Evolutionary conservation across 1,140 invertebrate species (phyloP), one percentile per base, ranked within the genome.

Genomic region (Pseudomyrmex sp.): DNA sequence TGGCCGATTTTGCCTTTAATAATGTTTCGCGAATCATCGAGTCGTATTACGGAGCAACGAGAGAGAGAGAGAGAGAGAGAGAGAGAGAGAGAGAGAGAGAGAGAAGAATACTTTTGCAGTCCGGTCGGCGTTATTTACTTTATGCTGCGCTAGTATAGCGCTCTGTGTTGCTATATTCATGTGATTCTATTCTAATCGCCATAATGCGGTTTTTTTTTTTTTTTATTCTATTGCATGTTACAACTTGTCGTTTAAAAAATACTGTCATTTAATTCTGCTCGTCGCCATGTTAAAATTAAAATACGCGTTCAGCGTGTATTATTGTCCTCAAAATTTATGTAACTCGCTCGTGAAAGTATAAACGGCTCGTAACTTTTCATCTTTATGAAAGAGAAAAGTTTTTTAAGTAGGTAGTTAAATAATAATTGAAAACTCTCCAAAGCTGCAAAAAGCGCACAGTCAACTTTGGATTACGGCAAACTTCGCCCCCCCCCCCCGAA

Each of bases 11-110:
- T 82, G 59, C 66, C 66, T 79, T 79, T 79, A 79, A 70, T 79
- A 69, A 79, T 79, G 76, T 79, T 79, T 70, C 76, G 15, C 76
- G 44, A 79, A 79, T 79, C 76, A 79, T 79, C 65, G 76, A 70
- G 18, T 79, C 20, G 75, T 65, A 79, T 79, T 79, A 69, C 63
- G 35, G 52, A 79, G 15, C 52, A 58, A 65, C 18, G n/a, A n/a
- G n/a, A n/a, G n/a, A n/a, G n/a, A n/a, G n/a, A n/a, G n/a, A n/a
- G 65, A 46, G 35, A 35, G 35, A 35, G 18, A 18, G 18, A 18
- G 18, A 18, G 18, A 18, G 18, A 18, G 5, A 35, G 35, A 35
- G 35, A 35, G 35, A 35, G 35, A 35, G 35, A 35, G 35, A 35
- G 5, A 35, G 0, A 35, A 35, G 26, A 56, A 4, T 65, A 50